Base-by-base conservation (phyloP, 2,113 vertebrate species). In the Pitta sordida region DNA sequence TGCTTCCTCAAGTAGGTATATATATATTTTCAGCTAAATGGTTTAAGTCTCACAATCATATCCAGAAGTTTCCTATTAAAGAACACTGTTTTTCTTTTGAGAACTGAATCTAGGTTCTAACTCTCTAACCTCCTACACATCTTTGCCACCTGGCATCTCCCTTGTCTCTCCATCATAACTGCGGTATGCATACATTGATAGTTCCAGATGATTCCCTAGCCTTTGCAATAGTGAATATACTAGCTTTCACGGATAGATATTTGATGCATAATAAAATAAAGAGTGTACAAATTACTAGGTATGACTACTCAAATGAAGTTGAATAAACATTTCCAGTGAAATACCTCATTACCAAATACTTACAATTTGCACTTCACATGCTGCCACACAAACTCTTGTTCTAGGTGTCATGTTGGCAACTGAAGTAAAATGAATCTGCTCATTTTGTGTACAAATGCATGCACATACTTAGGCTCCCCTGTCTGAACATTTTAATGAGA, bases 11-110 rank as follows among this genome's bases (percentile, higher is more conserved):
- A 74, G 36, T 37, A 73, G 53, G 81, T n/a, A 34, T 67, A 15
- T 49, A 75, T 18, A 39, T 82, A 41, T 15, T 69, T 34, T 46
- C 75, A 60, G 8, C 64, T 43, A 93, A 87, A 19, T 18, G 17
- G 27, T 32, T 86, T 91, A 80, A 81, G 81, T 95, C 62, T 96
- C 90, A 91, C 91, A 94, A 93, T 34, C 19, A 85, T 63, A 15
- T 78, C 30, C 81, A 92, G 16, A 58, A 32, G 27, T 79, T 96
- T 89, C 43, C 89, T 97, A 37, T 29, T 55, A 49, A 46, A 10
- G 58, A 86, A 69, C 5, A 20, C 17, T 7, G n/a, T 30, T 18
- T 22, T n/a, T 73, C 1, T 27, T 56, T 69, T 18, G 10, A 77
- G 39, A 85, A 91, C 19, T 58, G 8, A 88, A 49, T 3, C 5